Conservation (phyloP, 2,888 invertebrate genomes). For the Volucella bombylans region DNA sequence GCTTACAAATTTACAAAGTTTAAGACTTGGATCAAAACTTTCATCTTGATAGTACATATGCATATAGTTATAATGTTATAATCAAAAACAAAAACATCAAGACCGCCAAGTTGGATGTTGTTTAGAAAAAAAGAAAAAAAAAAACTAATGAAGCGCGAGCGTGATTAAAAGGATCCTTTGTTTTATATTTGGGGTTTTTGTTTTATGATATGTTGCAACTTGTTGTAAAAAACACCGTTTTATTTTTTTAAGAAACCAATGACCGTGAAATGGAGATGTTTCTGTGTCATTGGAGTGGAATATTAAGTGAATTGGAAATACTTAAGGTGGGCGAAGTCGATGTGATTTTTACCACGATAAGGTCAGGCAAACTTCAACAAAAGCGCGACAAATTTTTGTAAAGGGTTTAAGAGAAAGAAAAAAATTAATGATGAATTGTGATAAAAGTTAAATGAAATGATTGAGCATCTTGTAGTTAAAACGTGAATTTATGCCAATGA, state of each 20-base stretch:
- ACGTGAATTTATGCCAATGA: too few species aligned
- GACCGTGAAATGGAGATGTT: slow-evolving; percentile 15
- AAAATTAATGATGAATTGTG: too few species aligned
- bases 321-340: not conserved
- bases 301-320: slow-evolving; percentile 12
- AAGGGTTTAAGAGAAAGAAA: too few species aligned
- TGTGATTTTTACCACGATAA: not conserved
- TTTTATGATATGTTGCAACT: not conserved
- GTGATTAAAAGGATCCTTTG: not conserved
- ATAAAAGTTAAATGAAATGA: not conserved
- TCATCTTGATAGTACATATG: not conserved
- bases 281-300: slow-evolving; percentile 2
- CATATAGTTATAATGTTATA: too few species aligned
- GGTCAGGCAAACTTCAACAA: not conserved
- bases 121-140: not conserved
- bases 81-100: not conserved
- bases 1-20: not conserved
- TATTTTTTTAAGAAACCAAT: slow-evolving; percentile 1
- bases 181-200: not conserved
- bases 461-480: not conserved
- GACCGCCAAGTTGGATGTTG: not conserved
- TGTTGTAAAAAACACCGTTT: not conserved
- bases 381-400: too few species aligned
- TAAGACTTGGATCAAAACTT: not conserved
- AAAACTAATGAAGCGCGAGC: not conserved